Evolutionary conservation across 2,797 vertebrate genomes (phyloP).

Genomic region (Lindbergichthys nudifrons): DNA sequence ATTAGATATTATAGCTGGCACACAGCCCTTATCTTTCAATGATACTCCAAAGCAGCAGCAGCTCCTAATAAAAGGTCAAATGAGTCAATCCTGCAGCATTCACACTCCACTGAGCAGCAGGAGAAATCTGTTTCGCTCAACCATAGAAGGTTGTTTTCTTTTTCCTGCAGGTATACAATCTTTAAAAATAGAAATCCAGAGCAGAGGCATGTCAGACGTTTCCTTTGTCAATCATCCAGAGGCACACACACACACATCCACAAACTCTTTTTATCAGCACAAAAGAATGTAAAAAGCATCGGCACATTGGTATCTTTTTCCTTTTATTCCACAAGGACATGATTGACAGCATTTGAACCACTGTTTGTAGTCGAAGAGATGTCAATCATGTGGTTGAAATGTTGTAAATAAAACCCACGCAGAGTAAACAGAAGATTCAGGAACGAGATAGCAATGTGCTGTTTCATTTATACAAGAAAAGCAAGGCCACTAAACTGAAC

Average conservation of each 20-base stretch:
- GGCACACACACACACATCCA: not conserved
- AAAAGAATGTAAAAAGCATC: not conserved
- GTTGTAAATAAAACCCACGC: not conserved
- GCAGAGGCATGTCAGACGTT: not conserved
- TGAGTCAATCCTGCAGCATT: not conserved
- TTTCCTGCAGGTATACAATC: not conserved
- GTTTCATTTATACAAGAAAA: not conserved
- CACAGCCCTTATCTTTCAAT: not conserved
- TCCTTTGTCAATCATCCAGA: slow-evolving; percentile 11
- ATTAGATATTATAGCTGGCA: not conserved
- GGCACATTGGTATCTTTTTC: not conserved
- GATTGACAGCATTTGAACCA: not conserved
- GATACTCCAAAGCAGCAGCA: not conserved
- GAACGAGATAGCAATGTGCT: not conserved
- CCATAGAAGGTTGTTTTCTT: not conserved
- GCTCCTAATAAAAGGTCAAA: not conserved
- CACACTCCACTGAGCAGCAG: slow-evolving; percentile 1
- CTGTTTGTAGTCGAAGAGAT: not conserved
- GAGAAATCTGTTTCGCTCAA: not conserved
- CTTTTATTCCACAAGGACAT: not conserved
- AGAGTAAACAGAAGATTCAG: not conserved
- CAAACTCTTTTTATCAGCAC: not conserved
- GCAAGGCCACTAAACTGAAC: not conserved
- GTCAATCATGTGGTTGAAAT: not conserved
- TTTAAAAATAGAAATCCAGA: not conserved